Evolutionary conservation across 2,888 invertebrate species (phyloP), one percentile per base, ranked within the genome.

Genomic region (Eledona agricola): DNA sequence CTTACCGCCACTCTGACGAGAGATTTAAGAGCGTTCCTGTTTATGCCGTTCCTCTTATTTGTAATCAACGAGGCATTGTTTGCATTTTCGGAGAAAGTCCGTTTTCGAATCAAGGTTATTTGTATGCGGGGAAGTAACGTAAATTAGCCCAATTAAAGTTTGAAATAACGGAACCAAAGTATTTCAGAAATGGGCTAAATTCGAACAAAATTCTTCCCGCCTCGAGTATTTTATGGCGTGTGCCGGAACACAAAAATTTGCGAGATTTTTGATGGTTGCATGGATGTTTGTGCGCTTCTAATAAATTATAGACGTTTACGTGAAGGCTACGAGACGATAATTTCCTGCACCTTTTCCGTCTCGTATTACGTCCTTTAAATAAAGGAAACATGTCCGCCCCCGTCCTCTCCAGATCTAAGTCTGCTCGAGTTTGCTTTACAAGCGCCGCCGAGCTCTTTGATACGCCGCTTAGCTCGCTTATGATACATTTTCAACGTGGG

Each of bases 401-500:
- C 55, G 45, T 34, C 23, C 9, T 25, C 29, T 6, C 25, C 23
- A 23, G 32, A 38, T 52, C 45, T 37, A 50, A 49, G 47, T 56
- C 57, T 45, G 52, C 59, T 57, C 43, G 49, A 51, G 54, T 59
- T 57, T 57, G 55, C 56, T 58, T 55, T 56, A 58, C 57, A 55
- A 62, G 57, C 45, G 60, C 63, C 60, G 69, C 61, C 60, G 57
- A 46, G 38, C 46, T 61, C 70, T 71, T 70, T 70, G 69, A 69
- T 51, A 37, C 60, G 51, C 66, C 63, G 63, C 64, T 59, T 60
- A 59, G 58, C 46, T 37, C 29, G 19, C 42, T 40, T 37, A 42
- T 58, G 70, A 64, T 71, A 70, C 71, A 71, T 66, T 69, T 72
- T 65, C 71, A 61, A 71, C 70, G 72, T 72, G 72, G 72, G 72